Evolutionary conservation across 2,888 invertebrate genomes (phyloP).

Genomic region (Drosophila mimetica): DNA sequence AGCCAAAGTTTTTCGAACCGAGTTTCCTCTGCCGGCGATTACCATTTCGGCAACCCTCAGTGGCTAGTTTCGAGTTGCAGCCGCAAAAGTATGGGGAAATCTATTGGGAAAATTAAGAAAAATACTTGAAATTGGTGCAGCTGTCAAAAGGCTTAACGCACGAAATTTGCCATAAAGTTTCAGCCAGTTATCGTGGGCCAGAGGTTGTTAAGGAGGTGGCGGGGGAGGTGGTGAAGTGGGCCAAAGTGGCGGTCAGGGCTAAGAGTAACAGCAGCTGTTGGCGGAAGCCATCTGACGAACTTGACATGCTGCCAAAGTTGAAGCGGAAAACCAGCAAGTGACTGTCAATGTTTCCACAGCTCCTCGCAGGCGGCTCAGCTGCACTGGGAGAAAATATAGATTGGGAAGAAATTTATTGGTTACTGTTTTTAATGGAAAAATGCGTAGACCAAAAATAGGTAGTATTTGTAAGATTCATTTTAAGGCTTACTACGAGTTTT

Average conservation of each 20-base stretch:
- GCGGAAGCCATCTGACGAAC: constrained; percentile 62
- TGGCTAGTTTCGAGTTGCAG: constrained; percentile 29
- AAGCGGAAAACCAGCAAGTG: constrained; percentile 57
- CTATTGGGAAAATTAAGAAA: constrained; percentile 47
- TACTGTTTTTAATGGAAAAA: too few relatives aligned
- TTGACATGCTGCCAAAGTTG: constrained; percentile 70
- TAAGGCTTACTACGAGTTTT: too few relatives aligned
- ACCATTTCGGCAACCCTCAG: constrained; percentile 12
- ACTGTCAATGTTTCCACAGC: constrained; percentile 25
- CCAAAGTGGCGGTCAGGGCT: constrained; percentile 47
- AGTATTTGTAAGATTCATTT: too few relatives aligned
- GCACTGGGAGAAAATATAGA: constrained; percentile 3
- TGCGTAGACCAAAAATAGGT: too few relatives aligned
- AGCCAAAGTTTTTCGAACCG: constrained; percentile 45
- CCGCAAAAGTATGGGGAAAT: constrained; percentile 22
- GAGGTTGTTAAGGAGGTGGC: background rate
- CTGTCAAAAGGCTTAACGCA: constrained; percentile 61
- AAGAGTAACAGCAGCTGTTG: constrained; percentile 66
- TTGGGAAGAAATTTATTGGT: background rate
- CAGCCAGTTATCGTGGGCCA: background rate
- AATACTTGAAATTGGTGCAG: constrained; percentile 56
- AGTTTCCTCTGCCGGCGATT: constrained; percentile 6
- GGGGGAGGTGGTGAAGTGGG: background rate
- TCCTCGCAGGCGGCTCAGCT: constrained; percentile 5
- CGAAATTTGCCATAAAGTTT: constrained; percentile 53